These are phyloP conservation scores for Spheniscus humboldti DNA, from an alignment of 2,797 vertebrate genomes.

Conservation along the genomic window DNA sequence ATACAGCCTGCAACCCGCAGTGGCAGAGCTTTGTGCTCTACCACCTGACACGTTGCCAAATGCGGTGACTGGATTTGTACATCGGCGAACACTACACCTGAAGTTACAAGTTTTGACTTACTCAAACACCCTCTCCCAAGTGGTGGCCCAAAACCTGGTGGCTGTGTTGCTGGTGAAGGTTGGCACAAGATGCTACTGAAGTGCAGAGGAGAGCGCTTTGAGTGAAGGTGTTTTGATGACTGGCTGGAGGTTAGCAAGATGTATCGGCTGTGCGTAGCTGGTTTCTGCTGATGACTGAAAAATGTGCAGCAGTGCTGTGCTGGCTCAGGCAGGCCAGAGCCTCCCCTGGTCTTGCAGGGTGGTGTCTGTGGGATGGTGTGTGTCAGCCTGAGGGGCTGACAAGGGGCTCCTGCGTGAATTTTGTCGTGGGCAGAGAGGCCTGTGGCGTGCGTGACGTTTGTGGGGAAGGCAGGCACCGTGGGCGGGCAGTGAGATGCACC, in stretches of 20 bases:
- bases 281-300: background rate
- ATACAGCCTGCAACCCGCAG: background rate
- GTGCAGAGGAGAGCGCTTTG: background rate
- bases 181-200: background rate
- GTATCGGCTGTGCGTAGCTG: background rate
- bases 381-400: background rate
- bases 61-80: background rate
- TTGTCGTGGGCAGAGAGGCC: background rate
- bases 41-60: rapidly evolving
- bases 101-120: background rate
- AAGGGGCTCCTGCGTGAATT: background rate
- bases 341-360: background rate
- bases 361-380: rapidly evolving
- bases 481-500: background rate
- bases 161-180: background rate
- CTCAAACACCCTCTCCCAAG: background rate
- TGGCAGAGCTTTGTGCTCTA: background rate
- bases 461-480: background rate
- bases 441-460: rapidly evolving
- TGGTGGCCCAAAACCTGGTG: background rate
- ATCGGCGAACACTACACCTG: background rate
- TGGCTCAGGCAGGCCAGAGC: background rate
- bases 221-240: background rate
- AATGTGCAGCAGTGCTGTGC: background rate
- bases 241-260: background rate